Conservation (phyloP, 2,888 invertebrate species). For the Cephus pygmeus region DNA sequence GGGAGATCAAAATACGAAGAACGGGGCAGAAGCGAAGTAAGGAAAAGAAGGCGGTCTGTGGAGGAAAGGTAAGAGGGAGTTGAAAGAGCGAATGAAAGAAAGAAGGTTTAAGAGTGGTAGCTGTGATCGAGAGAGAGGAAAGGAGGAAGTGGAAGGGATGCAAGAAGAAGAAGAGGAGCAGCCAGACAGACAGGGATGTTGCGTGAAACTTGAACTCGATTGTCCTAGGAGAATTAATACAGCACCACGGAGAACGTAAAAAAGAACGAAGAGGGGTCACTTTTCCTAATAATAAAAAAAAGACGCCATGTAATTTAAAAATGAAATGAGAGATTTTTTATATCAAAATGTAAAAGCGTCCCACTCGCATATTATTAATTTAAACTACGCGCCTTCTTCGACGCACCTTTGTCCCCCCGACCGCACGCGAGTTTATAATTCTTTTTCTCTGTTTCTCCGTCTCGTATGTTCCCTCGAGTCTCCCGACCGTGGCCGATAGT, state of each 20-base stretch:
- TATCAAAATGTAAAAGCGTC: not conserved
- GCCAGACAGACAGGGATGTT: not conserved
- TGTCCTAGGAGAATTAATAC: not conserved
- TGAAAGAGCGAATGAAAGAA: constrained; percentile 15
- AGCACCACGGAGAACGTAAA: not conserved
- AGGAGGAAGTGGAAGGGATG: constrained; percentile 11
- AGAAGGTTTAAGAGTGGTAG: constrained; percentile 8
- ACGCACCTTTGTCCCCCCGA: not conserved
- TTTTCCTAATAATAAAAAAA: not conserved
- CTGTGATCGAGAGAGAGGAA: constrained; percentile 3
- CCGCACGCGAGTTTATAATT: not conserved
- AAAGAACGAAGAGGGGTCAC: not conserved
- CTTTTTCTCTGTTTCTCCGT: not conserved
- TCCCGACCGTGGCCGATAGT: constrained; percentile 1
- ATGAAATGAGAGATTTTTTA: not conserved
- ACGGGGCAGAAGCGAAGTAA: constrained; percentile 5
- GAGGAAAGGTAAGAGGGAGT: constrained; percentile 17
- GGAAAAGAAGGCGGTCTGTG: constrained; percentile 13
- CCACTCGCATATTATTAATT: not conserved
- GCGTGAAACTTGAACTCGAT: not conserved
- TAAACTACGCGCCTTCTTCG: not conserved
- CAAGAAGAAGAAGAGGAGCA: constrained; percentile 11
- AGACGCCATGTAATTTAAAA: not conserved
- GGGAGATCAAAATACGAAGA: constrained; percentile 10
- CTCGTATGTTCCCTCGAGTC: constrained; percentile 1